Conservation (phyloP, 2,113 vertebrate genomes). For the Perca flavescens region DNA sequence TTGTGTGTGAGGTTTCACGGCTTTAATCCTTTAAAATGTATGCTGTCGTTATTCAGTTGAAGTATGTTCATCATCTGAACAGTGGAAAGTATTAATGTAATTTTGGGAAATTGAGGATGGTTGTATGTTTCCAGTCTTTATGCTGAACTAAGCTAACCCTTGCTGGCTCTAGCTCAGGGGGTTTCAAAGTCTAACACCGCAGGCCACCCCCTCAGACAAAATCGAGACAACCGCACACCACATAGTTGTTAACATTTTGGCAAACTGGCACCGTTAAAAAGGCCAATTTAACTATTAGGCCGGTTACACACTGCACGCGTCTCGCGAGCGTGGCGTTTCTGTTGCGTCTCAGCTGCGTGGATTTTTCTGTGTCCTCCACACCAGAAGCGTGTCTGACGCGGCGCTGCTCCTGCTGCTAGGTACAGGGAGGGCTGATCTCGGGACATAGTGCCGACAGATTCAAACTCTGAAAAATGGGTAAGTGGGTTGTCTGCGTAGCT, state of each 20-base stretch:
- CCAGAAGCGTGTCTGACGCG: too few relatives aligned
- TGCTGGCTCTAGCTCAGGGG: neutral
- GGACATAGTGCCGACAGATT: too few relatives aligned
- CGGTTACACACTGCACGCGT: too few relatives aligned
- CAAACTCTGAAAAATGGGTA: too few relatives aligned
- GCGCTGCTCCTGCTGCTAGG: too few relatives aligned
- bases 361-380: too few relatives aligned
- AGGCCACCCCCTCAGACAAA: neutral
- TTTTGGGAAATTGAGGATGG: neutral
- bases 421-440: too few relatives aligned
- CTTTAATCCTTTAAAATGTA: neutral
- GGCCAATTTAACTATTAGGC: too few relatives aligned
- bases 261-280: too few relatives aligned
- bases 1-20: neutral
- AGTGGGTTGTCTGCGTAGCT: too few relatives aligned
- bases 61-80: neutral
- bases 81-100: neutral
- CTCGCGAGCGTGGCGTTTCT: too few relatives aligned
- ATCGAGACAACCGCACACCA: neutral
- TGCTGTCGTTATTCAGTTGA: neutral
- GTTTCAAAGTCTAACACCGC: neutral
- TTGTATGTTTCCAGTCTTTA: neutral
- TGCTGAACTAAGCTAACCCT: neutral
- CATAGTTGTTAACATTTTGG: neutral
- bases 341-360: too few relatives aligned